A percentile compares a stretch with the other conserved stretches of the same genome.
Conservation (phyloP, 2,113 vertebrate species). For the Fregetta grallaria region DNA sequence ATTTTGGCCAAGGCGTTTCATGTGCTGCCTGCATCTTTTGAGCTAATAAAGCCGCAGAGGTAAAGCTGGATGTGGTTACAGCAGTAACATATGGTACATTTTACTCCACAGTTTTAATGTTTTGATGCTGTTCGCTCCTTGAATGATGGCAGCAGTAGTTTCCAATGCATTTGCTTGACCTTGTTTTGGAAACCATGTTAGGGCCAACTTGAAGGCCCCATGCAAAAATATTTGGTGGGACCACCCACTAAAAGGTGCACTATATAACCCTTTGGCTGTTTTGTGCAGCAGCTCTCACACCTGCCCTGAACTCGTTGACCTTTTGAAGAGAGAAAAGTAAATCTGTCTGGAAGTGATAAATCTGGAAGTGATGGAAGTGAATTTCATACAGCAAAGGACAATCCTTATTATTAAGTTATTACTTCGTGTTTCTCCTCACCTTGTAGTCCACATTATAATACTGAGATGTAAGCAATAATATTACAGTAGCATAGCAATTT, state of each 20-base stretch:
- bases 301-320: neutral
- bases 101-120: conserved; percentile 42
- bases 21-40: neutral
- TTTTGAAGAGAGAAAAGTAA: neutral
- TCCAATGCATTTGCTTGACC: conserved; percentile 14
- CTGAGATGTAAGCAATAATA: neutral
- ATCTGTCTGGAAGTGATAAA: neutral
- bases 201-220: neutral
- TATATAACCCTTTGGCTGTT: neutral
- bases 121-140: conserved; percentile 31
- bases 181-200: conserved; percentile 33
- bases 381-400: neutral
- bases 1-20: neutral
- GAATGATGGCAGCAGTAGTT: conserved; percentile 28
- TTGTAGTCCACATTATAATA: neutral
- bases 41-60: neutral
- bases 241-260: conserved; percentile 15
- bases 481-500: neutral
- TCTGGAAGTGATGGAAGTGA: neutral
- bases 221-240: neutral
- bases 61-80: neutral
- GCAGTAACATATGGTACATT: conserved; percentile 27
- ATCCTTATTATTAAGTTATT: neutral
- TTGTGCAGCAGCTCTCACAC: neutral
- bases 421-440: neutral